Conservation (phyloP, 2,113 vertebrate species). For the Catharus minimus region DNA sequence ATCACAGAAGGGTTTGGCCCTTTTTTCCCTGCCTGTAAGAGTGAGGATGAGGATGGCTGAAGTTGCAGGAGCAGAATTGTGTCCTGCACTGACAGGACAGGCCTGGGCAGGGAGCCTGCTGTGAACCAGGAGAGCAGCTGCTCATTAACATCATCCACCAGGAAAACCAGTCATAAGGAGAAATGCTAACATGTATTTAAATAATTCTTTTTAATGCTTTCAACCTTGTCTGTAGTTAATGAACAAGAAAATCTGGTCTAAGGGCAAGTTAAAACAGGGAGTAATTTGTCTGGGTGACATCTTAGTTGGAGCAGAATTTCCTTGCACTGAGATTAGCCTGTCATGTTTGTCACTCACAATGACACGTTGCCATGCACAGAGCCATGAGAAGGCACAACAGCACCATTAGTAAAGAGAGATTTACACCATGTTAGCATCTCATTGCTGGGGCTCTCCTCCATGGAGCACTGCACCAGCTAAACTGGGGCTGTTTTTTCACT, state of each 20-base stretch:
- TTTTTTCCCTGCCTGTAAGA: neutral
- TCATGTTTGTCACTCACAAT: slow-evolving; percentile 40
- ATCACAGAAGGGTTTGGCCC: accelerated
- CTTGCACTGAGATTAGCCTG: neutral
- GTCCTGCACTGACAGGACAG: neutral
- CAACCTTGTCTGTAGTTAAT: slow-evolving; percentile 50
- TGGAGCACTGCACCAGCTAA: accelerated
- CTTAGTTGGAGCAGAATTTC: neutral
- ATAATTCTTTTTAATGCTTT: slow-evolving; percentile 41
- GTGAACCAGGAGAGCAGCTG: slow-evolving; percentile 16
- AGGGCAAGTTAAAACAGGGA: slow-evolving; percentile 52
- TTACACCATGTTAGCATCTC: neutral
- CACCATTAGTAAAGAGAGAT: neutral
- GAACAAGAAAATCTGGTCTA: slow-evolving; percentile 61
- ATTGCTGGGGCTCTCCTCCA: neutral
- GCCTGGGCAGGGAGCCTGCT: slow-evolving; percentile 5
- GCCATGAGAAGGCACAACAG: neutral
- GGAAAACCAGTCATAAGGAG: slow-evolving; percentile 5
- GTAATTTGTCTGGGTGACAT: slow-evolving; percentile 45
- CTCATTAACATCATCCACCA: slow-evolving; percentile 23
- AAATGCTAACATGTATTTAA: slow-evolving; percentile 59
- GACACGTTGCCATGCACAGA: neutral
- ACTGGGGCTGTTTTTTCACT: neutral
- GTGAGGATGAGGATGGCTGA: neutral
- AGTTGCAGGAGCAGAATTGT: neutral